Evolutionary conservation across 2,797 vertebrate species (phyloP).

Genomic region (Syngnathus rostellatus): DNA sequence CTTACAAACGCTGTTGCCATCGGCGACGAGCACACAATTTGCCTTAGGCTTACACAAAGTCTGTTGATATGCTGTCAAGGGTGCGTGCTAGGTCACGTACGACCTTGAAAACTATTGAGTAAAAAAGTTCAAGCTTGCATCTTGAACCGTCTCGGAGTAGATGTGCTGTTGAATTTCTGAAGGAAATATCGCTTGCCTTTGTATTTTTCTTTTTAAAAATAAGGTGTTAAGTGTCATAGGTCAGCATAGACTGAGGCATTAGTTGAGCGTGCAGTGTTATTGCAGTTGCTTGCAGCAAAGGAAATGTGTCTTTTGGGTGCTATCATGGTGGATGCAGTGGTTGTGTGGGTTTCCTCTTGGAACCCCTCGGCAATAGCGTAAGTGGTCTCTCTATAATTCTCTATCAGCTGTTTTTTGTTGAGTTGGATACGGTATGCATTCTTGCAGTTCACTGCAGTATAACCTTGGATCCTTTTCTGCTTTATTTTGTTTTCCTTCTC

Average conservation of each 20-base stretch:
- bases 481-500: not conserved
- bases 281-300: not conserved
- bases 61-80: not conserved
- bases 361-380: not conserved
- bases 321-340: not conserved
- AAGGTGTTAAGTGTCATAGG: not conserved
- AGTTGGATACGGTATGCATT: not conserved
- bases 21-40: not conserved
- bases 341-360: not conserved
- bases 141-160: not conserved
- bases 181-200: not conserved
- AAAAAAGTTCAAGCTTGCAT: not conserved
- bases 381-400: not conserved
- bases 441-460: not conserved
- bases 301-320: not conserved
- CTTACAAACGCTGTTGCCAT: not conserved
- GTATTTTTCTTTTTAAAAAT: not conserved
- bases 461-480: not conserved
- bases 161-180: not conserved
- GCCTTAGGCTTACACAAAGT: conserved; percentile 1
- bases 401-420: not conserved
- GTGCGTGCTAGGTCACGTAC: not conserved
- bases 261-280: not conserved
- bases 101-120: not conserved
- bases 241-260: not conserved